Conservation (phyloP, 2,797 vertebrate species). For the Leuciscus waleckii region DNA sequence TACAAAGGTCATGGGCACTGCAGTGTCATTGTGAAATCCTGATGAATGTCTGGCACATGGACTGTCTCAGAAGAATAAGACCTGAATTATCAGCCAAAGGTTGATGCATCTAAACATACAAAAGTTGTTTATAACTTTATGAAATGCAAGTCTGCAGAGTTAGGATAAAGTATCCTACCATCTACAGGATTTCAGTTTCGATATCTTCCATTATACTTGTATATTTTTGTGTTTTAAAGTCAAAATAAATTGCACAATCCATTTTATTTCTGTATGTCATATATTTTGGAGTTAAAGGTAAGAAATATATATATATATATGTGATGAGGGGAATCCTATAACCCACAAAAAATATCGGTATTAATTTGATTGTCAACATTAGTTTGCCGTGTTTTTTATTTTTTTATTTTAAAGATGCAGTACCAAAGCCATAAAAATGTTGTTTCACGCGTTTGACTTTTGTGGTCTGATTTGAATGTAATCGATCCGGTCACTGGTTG, state of each 20-base stretch:
- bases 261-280: background rate
- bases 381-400: background rate
- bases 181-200: background rate
- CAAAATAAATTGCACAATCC: background rate
- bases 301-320: background rate
- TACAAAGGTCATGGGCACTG: slow-evolving; percentile 75
- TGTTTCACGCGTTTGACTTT: background rate
- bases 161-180: background rate
- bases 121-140: background rate
- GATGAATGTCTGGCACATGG: slow-evolving; percentile 34
- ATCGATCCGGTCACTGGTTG: slow-evolving; percentile 58
- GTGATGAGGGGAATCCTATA: background rate
- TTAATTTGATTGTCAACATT: background rate
- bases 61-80: slow-evolving; percentile 5
- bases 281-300: background rate
- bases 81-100: slow-evolving; percentile 5
- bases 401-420: background rate
- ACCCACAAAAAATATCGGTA: background rate
- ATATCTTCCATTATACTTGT: background rate
- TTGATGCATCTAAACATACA: background rate
- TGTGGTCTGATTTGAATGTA: slow-evolving; percentile 65
- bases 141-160: background rate
- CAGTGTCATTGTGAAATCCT: slow-evolving; percentile 67
- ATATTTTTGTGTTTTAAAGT: background rate
- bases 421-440: background rate